A percentile compares a stretch with the other conserved stretches of the same genome.
phyloP scores from a whole-genome alignment of 2,888 invertebrate species.

The Sisyra nigra region DNA sequence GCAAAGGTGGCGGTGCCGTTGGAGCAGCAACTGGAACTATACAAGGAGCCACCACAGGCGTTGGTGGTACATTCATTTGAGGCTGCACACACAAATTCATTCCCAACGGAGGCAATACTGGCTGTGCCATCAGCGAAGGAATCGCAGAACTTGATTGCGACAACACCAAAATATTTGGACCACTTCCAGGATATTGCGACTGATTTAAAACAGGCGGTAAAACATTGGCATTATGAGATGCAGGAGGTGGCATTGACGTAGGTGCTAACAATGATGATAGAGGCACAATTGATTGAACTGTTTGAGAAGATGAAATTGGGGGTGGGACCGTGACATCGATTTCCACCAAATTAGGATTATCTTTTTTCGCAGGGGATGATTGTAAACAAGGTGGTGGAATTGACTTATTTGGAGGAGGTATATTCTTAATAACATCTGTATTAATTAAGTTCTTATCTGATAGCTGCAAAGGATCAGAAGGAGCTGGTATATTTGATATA shows the following conservation, averaged over 20 bases:
- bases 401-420: constrained; percentile 28
- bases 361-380: constrained; percentile 14
- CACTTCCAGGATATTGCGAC: constrained; percentile 9
- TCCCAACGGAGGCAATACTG: constrained; percentile 24
- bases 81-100: constrained; percentile 15
- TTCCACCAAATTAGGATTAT: constrained; percentile 12
- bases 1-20: constrained; percentile 19
- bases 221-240: constrained; percentile 8
- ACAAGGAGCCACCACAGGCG: constrained; percentile 15
- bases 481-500: constrained; percentile 35
- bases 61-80: constrained; percentile 20
- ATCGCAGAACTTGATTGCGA: constrained; percentile 16
- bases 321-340: constrained; percentile 18
- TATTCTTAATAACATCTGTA: constrained; percentile 26
- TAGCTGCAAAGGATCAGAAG: constrained; percentile 18
- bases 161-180: constrained; percentile 10
- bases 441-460: constrained; percentile 17
- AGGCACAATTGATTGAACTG: constrained; percentile 15
- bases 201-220: constrained; percentile 7
- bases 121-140: constrained; percentile 26
- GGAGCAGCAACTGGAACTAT: constrained; percentile 13
- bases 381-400: constrained; percentile 24
- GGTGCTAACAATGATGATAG: constrained; percentile 12
- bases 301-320: constrained; percentile 10
- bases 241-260: constrained; percentile 11